Percentiles rank a stretch among this genome's conserved stretches.
Conservation (phyloP, 2,113 vertebrate species). For the Hippocampus guttulatus region DNA sequence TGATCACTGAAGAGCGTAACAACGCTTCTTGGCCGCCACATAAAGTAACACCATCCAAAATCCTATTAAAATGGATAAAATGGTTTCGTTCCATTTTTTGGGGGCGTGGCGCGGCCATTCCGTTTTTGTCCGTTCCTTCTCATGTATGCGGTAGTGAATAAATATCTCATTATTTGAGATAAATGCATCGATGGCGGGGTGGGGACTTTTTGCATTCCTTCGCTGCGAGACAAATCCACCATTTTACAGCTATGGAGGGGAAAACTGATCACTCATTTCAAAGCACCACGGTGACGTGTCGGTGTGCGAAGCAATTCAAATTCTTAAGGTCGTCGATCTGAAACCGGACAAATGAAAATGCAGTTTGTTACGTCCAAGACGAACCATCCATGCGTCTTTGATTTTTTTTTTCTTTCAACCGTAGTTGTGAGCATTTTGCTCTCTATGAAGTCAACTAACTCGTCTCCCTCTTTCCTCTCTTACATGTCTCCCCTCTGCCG, state of each 20-base stretch:
- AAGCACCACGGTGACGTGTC: no score
- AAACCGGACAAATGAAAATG: no score
- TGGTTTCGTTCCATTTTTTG: background rate
- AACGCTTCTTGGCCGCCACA: background rate
- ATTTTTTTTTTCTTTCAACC: no score
- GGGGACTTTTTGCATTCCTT: background rate
- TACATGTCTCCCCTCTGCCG: background rate
- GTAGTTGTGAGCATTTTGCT: no score
- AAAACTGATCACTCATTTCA: background rate
- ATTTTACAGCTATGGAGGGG: background rate
- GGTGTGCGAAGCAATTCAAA: no score
- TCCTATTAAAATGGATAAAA: background rate
- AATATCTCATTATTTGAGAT: background rate
- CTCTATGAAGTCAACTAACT: background rate
- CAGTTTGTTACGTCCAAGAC: no score
- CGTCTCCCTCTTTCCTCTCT: background rate
- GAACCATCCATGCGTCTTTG: no score
- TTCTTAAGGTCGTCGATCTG: no score
- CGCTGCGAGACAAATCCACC: background rate
- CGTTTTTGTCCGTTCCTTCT: background rate
- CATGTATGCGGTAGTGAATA: background rate
- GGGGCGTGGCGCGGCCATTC: background rate
- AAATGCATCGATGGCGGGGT: background rate
- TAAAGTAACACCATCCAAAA: background rate
- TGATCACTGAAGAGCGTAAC: background rate